Percentiles rank a stretch among this genome's conserved stretches.
These are phyloP conservation scores for Rhagoletis pomonella DNA, from an alignment of 1,140 invertebrate species.

Conservation along the genomic window DNA sequence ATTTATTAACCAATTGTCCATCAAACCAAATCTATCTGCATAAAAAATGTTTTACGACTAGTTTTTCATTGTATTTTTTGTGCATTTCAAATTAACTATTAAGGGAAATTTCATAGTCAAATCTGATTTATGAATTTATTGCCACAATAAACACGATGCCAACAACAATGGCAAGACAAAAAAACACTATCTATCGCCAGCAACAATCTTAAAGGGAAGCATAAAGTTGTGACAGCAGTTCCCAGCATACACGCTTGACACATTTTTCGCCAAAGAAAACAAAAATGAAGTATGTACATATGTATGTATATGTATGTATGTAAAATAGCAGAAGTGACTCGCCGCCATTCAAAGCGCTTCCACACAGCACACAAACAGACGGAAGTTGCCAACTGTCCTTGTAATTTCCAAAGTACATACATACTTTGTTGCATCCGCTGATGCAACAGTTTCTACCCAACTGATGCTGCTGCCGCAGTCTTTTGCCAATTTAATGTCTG, in stretches of 20 bases:
- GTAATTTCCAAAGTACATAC: not conserved
- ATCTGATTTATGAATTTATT: conserved; percentile 48
- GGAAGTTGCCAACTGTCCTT: conserved; percentile 51
- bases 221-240: conserved; percentile 43
- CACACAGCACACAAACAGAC: not conserved
- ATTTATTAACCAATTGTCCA: not conserved
- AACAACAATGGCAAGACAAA: conserved; percentile 1
- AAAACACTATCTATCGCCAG: conserved; percentile 11
- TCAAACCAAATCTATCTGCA: not conserved
- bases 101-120: not conserved
- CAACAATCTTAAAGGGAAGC: not conserved
- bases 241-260: conserved; percentile 21
- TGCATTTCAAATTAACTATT: not conserved
- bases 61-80: not conserved
- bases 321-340: not conserved
- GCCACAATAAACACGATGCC: conserved; percentile 26
- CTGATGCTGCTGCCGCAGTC: not conserved
- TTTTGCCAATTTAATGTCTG: conserved; percentile 41
- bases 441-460: conserved; percentile 13
- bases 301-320: no score
- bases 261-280: conserved; percentile 9
- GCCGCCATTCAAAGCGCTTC: not conserved
- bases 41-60: not conserved
- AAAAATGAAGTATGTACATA: not conserved
- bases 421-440: not conserved